These are phyloP conservation scores for Caenorhabditis sinica DNA, from an alignment of 2,888 invertebrate species.

Conservation along the genomic window DNA sequence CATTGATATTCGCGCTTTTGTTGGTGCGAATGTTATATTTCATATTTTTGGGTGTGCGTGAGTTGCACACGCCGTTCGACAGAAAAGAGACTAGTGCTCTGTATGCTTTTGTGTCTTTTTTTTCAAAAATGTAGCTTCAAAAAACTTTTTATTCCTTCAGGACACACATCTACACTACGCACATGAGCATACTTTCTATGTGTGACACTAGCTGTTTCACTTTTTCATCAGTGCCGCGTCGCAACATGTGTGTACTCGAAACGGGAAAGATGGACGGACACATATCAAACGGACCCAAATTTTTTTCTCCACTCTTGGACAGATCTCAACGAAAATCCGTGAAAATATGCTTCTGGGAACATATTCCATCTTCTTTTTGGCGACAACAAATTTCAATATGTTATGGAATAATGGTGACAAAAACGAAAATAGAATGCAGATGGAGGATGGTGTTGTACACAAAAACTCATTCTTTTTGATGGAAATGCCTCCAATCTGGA, in stretches of 20 bases:
- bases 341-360: slow-evolving; percentile 26
- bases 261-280: slow-evolving; percentile 43
- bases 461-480: slow-evolving; percentile 51
- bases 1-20: slow-evolving; percentile 64
- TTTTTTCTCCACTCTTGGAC: neutral
- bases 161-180: slow-evolving; percentile 47
- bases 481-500: slow-evolving; percentile 46
- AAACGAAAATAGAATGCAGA: slow-evolving; percentile 18
- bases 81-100: slow-evolving; percentile 23
- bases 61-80: slow-evolving; percentile 54
- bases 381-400: slow-evolving; percentile 54
- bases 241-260: slow-evolving; percentile 65
- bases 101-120: slow-evolving; percentile 34
- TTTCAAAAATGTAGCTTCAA: slow-evolving; percentile 31
- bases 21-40: slow-evolving; percentile 65
- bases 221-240: slow-evolving; percentile 65
- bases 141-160: slow-evolving; percentile 62
- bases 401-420: slow-evolving; percentile 31
- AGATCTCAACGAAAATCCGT: slow-evolving; percentile 8
- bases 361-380: slow-evolving; percentile 5
- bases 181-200: slow-evolving; percentile 38
- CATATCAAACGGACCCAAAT: slow-evolving; percentile 44
- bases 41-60: slow-evolving; percentile 57
- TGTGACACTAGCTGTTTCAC: slow-evolving; percentile 65
- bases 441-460: slow-evolving; percentile 13